Evolutionary conservation across 2,888 invertebrate species (phyloP), one percentile per base, ranked within the genome.

Genomic region (Microplitis deprimator): DNA sequence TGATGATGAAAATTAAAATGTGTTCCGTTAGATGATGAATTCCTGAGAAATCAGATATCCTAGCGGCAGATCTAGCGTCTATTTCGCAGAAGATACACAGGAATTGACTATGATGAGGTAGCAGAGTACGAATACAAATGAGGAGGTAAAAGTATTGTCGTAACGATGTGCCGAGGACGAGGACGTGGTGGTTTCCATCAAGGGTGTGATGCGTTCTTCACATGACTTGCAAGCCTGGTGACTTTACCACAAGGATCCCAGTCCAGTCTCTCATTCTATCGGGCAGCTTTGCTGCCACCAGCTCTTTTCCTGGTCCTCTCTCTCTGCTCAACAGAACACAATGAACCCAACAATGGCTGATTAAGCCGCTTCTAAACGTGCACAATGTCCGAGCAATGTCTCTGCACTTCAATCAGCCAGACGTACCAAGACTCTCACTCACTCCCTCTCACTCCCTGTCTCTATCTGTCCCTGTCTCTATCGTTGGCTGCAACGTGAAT

Each of bases 311-410:
- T 17, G 29, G 29, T 2, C 7, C 62, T 16, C 62, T 62, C 62
- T 17, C 7, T 61, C n/a, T 16, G 38, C 38, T 39, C 38, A 71
- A 72, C 69, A 71, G 77, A 29, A 71, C 71, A 71, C 71, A 71
- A 71, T 71, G 71, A 71, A 73, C 81, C 82, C 81, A 81, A 85
- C 86, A 87, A 86, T 87, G 82, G 84, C 83, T 87, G 87, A 87
- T 87, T 87, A 87, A 87, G 86, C 86, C 85, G 86, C 87, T 84
- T 86, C 85, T 83, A 84, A 84, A 84, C 82, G 84, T 83, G 84
- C 83, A 85, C 85, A 86, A 82, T 84, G 86, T 85, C 83, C 77
- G 77, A 82, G 80, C 82, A 76, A 71, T 83, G 82, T 81, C 82
- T 80, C 79, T 75, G 79, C 80, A 82, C 83, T 85, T 86, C 85